Percentiles rank a stretch among this genome's conserved stretches.
Conservation (phyloP, 2,113 vertebrate genomes). For the Aptenodytes forsteri region DNA sequence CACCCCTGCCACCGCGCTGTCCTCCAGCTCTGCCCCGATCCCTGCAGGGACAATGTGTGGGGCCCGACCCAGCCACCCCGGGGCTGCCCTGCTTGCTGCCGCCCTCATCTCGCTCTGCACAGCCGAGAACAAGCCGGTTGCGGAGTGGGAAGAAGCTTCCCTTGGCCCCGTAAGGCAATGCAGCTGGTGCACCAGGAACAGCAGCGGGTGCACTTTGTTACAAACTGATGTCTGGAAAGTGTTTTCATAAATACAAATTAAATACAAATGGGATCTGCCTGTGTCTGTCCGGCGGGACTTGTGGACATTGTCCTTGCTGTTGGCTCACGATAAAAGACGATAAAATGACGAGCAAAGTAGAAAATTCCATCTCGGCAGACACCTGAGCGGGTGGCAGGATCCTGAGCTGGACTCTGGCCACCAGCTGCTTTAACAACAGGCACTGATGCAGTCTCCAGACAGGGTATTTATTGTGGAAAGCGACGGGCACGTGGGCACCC, state of each 20-base stretch:
- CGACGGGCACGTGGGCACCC: accelerated
- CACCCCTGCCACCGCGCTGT: accelerated
- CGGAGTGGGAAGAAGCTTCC: accelerated
- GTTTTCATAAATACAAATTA: constrained; percentile 4
- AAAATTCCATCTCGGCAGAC: not conserved
- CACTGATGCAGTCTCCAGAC: accelerated
- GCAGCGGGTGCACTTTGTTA: not conserved
- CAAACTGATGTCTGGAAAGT: not conserved
- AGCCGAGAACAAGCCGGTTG: accelerated
- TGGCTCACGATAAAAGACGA: not conserved
- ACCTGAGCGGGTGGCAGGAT: accelerated
- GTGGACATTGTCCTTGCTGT: accelerated
- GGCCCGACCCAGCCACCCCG: accelerated
- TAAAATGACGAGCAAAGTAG: not conserved
- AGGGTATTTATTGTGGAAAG: not conserved
- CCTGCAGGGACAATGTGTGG: accelerated
- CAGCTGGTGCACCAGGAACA: not conserved
- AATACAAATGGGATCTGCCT: not conserved
- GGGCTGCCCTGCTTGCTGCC: not conserved
- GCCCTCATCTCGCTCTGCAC: accelerated
- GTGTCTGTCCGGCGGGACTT: accelerated
- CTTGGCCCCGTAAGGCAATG: accelerated
- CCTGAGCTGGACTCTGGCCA: not conserved
- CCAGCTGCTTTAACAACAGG: too few relatives aligned
- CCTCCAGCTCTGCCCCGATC: not conserved